Conservation (phyloP, 2,797 vertebrate genomes). For the Phoebastria nigripes region DNA sequence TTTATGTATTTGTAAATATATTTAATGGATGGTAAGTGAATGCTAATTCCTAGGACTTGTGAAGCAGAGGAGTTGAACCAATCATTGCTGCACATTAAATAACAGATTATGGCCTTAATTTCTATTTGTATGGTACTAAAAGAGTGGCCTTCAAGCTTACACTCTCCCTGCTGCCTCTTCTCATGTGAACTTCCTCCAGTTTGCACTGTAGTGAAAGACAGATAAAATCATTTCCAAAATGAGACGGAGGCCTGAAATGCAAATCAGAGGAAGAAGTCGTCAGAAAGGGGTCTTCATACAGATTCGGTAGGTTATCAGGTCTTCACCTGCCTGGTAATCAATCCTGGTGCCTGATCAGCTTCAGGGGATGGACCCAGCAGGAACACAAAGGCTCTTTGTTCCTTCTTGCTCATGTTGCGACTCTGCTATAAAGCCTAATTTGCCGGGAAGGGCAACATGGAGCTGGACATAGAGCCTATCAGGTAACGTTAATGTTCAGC, state of each 20-base stretch:
- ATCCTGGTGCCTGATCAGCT: slow-evolving; percentile 61
- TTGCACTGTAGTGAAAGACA: neutral
- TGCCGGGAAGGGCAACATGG: slow-evolving; percentile 45
- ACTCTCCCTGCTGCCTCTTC: neutral
- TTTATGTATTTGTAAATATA: neutral
- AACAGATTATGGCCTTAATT: neutral
- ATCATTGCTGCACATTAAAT: neutral
- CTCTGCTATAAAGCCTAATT: slow-evolving; percentile 38
- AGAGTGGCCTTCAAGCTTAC: neutral
- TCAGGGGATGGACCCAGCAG: slow-evolving; percentile 39
- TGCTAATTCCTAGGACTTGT: neutral
- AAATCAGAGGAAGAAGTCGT: neutral
- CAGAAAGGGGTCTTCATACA: slow-evolving; percentile 18
- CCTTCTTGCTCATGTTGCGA: neutral
- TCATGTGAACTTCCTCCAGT: neutral
- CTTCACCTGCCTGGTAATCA: slow-evolving; percentile 59
- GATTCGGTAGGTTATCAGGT: slow-evolving; percentile 55
- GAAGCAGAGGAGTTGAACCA: neutral
- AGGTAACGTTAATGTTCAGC: slow-evolving; percentile 71
- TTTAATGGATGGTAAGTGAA: neutral
- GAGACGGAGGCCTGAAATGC: neutral
- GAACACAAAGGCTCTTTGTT: slow-evolving; percentile 73
- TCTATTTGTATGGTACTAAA: neutral
- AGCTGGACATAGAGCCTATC: slow-evolving; percentile 70
- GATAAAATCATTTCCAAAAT: slow-evolving; percentile 35